Base-by-base conservation (phyloP, 2,888 invertebrate species). In the Candidula unifasciata region DNA sequence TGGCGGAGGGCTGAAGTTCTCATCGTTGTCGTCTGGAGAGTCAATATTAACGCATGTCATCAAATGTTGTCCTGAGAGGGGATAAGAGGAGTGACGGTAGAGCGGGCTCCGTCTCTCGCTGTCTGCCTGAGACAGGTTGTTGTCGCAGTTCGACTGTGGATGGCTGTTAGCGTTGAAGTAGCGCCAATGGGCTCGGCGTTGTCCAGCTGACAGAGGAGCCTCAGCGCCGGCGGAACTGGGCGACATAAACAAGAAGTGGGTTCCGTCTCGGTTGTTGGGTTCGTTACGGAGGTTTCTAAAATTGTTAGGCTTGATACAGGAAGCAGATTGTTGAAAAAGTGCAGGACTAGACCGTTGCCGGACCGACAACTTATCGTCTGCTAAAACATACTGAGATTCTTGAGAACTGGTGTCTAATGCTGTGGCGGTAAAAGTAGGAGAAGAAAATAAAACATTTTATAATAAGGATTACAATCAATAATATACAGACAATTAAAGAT, bases 101-200 rank as follows among this genome's bases (percentile, higher is more conserved):
- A 85, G 64, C 1, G 69, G 76, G 30, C 77, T 81, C 44, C 78
- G 24, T 8, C 44, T 69, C 21, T 81, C 84, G n/a, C n/a, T 77
- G 60, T 81, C 84, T n/a, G 71, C 60, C 71, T 77, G 81, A 3
- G 85, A 85, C 33, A 85, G 77, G 64, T 84, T 84, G 81, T 85
- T 85, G 69, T 81, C 85, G 33, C 85, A 85, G 71, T 85, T 85
- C 35, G 85, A 85, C 81, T 85, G 85, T 18, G 84, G 85, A 37
- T 85, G 85, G 60, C 80, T 80, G 81, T 85, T 85, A 66, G 85
- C 85, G 44, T 85, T 85, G 71, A 85, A 85, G 71, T 85, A 85
- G n/a, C 85, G 37, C 85, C 85, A 85, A 44, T 85, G 85, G 57
- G 85, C 85, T 2, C 85, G 85, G 18, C 85, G 81, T 52, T 85